Evolutionary conservation across 2,888 invertebrate genomes (phyloP), one percentile per base, ranked within the genome.

Genomic region (Hypolimnas misippus): DNA sequence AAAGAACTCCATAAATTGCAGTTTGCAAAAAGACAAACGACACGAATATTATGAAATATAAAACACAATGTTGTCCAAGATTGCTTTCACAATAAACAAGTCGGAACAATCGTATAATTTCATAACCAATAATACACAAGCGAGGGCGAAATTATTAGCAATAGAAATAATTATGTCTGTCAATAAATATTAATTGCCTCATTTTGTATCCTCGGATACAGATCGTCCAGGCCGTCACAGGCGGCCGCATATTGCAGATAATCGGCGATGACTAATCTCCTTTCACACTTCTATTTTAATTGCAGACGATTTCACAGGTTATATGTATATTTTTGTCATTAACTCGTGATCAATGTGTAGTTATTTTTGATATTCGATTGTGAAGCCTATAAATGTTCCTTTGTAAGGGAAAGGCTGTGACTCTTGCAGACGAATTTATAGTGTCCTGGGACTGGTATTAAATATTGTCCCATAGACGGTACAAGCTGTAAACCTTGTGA

Each of bases 161-260:
- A 12, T 5, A 12, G 12, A 21, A 21, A 46, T 19, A 19, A 44
- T 40, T 16, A 40, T 46, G 12, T 21, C 5, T 10, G 21, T 46
- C 44, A n/a, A 19, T 21, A 44, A 46, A 12, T 46, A 12, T 46
- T 16, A 16, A 40, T 40, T 46, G 19, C 44, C 5, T 46, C 19
- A 19, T 21, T 19, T 21, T 5, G 17, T 8, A 8, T 42, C 10
- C 8, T 10, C 12, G 19, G 21, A 10, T 44, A 44, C 44, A 19
- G 42, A 16, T 10, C 42, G 40, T 6, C 44, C 44, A 19, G 46
- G 5, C n/a, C 21, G 79, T 76, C 77, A 73, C 76, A 75, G 75
- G 8, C 70, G 77, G 71, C 75, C 72, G 73, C 21, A 21, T 12
- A 25, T n/a, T 21, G 8, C 14, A 64, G 25, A 29, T 29, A 29